phyloP scores from a whole-genome alignment of 2,113 vertebrate genomes.

The Callipepla californica region DNA sequence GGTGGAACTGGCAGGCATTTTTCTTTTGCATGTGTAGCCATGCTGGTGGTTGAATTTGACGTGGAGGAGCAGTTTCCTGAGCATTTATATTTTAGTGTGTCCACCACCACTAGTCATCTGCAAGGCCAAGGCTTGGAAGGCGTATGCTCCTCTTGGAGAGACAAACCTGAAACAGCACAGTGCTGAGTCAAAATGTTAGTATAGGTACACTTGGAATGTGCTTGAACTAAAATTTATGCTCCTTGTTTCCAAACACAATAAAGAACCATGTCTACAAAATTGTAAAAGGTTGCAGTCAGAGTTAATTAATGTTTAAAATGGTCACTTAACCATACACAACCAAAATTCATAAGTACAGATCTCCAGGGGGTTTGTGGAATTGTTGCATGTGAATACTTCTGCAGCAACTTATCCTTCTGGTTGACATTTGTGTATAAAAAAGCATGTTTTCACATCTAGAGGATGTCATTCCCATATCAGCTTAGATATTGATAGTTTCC shows the following conservation, averaged over 20 bases:
- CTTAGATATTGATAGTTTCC: not conserved
- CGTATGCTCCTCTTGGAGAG: not conserved
- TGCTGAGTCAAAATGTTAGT: not conserved
- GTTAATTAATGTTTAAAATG: conserved; percentile 56
- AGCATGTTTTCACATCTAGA: not conserved
- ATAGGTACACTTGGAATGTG: not conserved
- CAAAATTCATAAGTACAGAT: conserved; percentile 63
- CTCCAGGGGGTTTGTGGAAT: conserved; percentile 45
- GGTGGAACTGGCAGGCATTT: not conserved
- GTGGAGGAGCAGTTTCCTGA: not conserved
- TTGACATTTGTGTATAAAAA: conserved; percentile 12
- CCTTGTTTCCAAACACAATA: conserved; percentile 12
- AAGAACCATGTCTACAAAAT: not conserved
- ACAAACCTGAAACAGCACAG: not conserved
- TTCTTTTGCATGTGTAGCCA: not conserved
- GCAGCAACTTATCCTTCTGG: not conserved
- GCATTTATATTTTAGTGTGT: not conserved
- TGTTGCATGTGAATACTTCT: not conserved
- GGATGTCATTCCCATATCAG: not conserved
- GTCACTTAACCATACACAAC: conserved; percentile 43
- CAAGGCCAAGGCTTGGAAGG: not conserved
- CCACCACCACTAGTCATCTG: not conserved
- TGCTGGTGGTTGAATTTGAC: not conserved
- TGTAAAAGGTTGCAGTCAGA: conserved; percentile 33
- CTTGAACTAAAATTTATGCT: not conserved